Base-by-base conservation (phyloP, 37 sponge, comb jelly and placozoan species). In the Amphimedon queenslandica region DNA sequence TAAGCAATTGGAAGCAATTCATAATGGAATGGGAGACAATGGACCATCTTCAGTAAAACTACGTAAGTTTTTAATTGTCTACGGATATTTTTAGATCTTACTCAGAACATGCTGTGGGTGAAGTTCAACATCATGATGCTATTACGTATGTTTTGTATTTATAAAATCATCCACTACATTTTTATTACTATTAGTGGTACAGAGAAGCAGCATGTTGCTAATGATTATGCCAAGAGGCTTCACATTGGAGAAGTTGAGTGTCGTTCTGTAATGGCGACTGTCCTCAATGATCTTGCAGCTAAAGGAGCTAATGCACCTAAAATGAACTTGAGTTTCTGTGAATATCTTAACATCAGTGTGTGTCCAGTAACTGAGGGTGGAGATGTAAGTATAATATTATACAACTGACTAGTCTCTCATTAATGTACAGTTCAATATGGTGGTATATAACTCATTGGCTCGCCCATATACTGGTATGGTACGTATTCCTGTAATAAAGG, bases 41-140 rank as follows among this genome's bases (percentile, higher is more conserved):
- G 13, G 13, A 47, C 53, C 31, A 5, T 42, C 72, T 20, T 58
- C 61, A 60, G 21, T 60, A 66, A 37, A 2, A 38, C 63, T 72
- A 71, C 30, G 72, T 36, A 30, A 20, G 64, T 47, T 36, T 21
- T 29, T 20, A 6, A 80, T 3, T 8, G 36, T 29, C 6, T 10
- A 42, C 42, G 37, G 6, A 18, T 25, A 42, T 47, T n/a, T n/a
- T n/a, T n/a, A n/a, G n/a, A 27, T 32, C n/a, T 75, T 28, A 27
- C 2, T 28, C 42, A 80, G 73, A 57, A 37, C 57, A 77, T 27
- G 92, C 99, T 35, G 81, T 94, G 90, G 99, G 90, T 30, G 90
- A 94, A 30, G 83, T 74, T 4, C 99, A 98, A 47, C 99, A 98
- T 73, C 99, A 98, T 51, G 99, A 98, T 87, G 94, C 99, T 40